A percentile compares a stretch with the other conserved stretches of the same genome.
Evolutionary conservation across 2,797 vertebrate genomes (phyloP).

Genomic region (Apodemus agrarius): DNA sequence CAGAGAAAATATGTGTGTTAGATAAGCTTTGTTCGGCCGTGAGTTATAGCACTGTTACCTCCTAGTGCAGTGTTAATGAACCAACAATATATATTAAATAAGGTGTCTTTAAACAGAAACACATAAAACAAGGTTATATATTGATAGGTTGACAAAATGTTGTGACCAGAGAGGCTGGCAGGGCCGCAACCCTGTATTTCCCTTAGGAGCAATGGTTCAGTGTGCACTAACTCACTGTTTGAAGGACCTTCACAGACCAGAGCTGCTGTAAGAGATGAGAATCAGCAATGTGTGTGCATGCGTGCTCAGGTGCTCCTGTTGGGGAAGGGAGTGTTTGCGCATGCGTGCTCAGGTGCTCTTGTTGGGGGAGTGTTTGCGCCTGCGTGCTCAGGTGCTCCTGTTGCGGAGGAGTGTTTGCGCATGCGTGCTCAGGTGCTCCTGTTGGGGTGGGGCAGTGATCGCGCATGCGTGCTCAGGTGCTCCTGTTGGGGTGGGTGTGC

Average conservation of each 20-base stretch:
- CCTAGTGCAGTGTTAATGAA: constrained; percentile 28
- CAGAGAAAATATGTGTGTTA: background rate
- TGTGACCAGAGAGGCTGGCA: background rate
- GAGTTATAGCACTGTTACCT: background rate
- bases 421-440: background rate
- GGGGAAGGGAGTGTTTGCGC: fast-evolving
- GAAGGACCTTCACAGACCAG: background rate
- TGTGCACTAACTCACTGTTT: constrained; percentile 17
- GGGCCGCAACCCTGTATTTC: background rate
- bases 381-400: background rate
- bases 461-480: background rate
- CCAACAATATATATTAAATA: background rate
- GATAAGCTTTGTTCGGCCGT: background rate
- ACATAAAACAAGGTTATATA: constrained; percentile 42
- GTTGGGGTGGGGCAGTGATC: fast-evolving
- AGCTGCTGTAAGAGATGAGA: background rate
- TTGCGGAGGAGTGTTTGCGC: fast-evolving
- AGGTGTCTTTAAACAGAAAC: constrained; percentile 58
- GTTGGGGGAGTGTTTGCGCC: background rate
- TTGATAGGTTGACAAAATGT: constrained; percentile 40
- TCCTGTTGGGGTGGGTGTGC: background rate
- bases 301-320: background rate
- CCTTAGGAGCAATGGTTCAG: background rate
- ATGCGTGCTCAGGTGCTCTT: too few species aligned
- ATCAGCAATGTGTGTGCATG: background rate